Evolutionary conservation across 2,888 invertebrate species (phyloP), one percentile per base, ranked within the genome.

Genomic region (Pachymerium ferrugineum): DNA sequence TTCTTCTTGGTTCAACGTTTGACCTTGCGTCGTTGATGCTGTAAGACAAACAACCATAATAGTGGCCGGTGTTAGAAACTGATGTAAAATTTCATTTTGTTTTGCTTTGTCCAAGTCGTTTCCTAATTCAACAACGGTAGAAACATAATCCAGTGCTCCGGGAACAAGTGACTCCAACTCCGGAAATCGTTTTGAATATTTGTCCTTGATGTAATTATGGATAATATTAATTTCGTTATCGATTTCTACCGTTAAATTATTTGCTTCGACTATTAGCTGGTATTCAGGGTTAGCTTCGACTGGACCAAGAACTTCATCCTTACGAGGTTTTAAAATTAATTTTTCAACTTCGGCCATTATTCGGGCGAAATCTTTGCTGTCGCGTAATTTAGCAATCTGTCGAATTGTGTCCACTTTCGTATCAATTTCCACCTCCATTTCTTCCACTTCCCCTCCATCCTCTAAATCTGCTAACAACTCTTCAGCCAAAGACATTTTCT

Each of bases 11-110:
- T 90, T 89, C 73, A 97, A 83, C 71, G 90, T 80, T 79, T 91
- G 89, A 3, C 97, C 99, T 85, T 98, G 98, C 19, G 98, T 99
- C 1, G 99, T 99, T 8, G 98, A 98, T n/a, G 99, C 98, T 38
- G 98, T 99, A 2, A 99, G 98, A 71, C 96, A 97, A 19, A 99
- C 97, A 80, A 99, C 97, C 97, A 99, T 99, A 81, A 99, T 98
- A 14, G 98, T 99, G 3, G 99, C 98, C 81, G 97, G 95, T 0
- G 97, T 96, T 0, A 99, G 85, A 80, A 97, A 94, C 77, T 94
- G 91, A 80, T 93, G 94, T 30, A 99, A 84, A 54, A 87, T 91
- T 83, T 96, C 94, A 85, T 96, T 98, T 80, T 93, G 97, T 83
- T 99, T 98, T 0, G 95, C 95, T 82, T 91, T 90, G 79, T 96